Evolutionary conservation across 2,113 vertebrate genomes (phyloP).

Genomic region (Gnathonemus echidnorhynchus): DNA sequence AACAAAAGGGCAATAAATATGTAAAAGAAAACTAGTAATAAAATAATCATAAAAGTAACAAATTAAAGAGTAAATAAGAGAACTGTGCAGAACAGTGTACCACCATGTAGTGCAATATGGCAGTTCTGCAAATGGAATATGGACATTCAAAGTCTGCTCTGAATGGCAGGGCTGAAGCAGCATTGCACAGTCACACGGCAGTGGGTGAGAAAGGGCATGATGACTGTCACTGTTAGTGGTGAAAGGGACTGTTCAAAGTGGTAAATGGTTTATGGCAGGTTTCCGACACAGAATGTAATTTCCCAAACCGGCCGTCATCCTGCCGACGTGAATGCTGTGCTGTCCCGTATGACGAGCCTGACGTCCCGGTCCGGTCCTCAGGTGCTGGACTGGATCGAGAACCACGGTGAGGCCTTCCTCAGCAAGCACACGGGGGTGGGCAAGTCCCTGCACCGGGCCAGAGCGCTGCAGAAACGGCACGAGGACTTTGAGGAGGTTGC

Average conservation of each 20-base stretch:
- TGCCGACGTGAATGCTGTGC: background rate
- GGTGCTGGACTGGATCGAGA: constrained; percentile 98
- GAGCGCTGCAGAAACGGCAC: constrained; percentile 92
- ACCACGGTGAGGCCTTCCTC: constrained; percentile 94
- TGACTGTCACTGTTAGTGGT: background rate
- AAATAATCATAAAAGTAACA: background rate
- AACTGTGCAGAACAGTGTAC: background rate
- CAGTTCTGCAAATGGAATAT: background rate
- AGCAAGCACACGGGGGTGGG: constrained; percentile 96
- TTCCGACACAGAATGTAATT: background rate
- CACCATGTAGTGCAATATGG: background rate
- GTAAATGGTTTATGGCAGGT: background rate
- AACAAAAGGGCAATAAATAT: background rate
- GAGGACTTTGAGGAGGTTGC: constrained; percentile 98
- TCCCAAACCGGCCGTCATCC: background rate
- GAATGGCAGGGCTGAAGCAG: background rate
- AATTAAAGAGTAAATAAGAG: background rate
- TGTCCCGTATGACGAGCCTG: background rate
- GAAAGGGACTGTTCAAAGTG: background rate
- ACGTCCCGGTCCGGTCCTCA: constrained; percentile 31
- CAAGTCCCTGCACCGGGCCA: constrained; percentile 89
- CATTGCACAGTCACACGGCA: background rate
- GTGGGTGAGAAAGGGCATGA: background rate
- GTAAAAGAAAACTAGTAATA: background rate
- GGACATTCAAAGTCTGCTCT: background rate